Evolutionary conservation across 2,888 invertebrate species (phyloP).

Genomic region (Ernsta delagoae): DNA sequence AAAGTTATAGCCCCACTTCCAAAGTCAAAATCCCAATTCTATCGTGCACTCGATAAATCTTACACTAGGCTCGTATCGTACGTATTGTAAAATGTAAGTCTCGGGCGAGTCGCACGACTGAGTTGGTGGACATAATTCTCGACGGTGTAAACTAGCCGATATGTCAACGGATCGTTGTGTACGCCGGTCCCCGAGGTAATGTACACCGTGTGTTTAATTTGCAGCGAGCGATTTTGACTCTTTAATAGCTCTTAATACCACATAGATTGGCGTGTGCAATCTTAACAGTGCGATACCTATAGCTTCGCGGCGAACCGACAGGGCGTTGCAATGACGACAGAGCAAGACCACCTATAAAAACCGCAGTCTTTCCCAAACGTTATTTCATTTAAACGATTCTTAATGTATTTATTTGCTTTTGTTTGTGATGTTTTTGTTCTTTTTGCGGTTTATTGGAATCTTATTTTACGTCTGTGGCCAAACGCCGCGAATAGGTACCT

Average conservation of each 20-base stretch:
- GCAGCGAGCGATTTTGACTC: conserved; percentile 30
- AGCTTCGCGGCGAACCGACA: conserved; percentile 12
- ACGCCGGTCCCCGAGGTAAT: conserved; percentile 28
- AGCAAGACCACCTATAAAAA: conserved; percentile 37
- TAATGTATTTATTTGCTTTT: conserved; percentile 23
- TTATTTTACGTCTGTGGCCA: conserved; percentile 1
- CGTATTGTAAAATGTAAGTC: conserved; percentile 33
- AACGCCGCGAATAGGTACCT: not conserved
- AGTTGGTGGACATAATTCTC: conserved; percentile 46
- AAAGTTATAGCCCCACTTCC: not conserved
- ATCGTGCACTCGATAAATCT: conserved; percentile 42
- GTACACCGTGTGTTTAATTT: conserved; percentile 33
- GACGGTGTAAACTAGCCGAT: conserved; percentile 48
- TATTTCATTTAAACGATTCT: conserved; percentile 31
- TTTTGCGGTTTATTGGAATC: conserved; percentile 19
- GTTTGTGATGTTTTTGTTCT: conserved; percentile 9
- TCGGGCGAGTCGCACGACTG: conserved; percentile 38
- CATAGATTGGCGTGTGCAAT: conserved; percentile 23
- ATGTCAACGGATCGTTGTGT: conserved; percentile 42
- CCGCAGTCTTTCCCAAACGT: conserved; percentile 30
- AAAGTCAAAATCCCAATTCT: conserved; percentile 25
- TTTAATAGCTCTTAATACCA: conserved; percentile 29
- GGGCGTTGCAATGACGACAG: conserved; percentile 31
- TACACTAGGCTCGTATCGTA: conserved; percentile 40
- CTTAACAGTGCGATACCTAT: conserved; percentile 9